Evolutionary conservation across 1,140 invertebrate species (phyloP).

Genomic region (Pygmarrhopalites habei): DNA sequence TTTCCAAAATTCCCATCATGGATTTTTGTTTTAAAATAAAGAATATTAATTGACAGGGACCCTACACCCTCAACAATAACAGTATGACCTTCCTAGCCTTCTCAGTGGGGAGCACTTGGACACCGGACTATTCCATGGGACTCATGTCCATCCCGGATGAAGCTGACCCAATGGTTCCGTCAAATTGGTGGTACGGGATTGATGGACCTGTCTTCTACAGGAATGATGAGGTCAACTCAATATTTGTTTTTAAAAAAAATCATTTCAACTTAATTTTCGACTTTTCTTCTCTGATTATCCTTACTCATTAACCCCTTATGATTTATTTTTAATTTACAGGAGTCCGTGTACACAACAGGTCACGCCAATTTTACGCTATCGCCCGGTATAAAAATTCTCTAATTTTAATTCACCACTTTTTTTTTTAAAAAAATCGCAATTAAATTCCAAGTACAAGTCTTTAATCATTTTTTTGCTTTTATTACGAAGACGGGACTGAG

Average conservation of each 20-base stretch:
- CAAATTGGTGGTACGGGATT: constrained; percentile 14
- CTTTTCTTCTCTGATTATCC: no score
- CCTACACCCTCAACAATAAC: constrained; percentile 2
- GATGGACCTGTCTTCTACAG: constrained; percentile 16
- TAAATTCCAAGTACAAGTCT: not conserved
- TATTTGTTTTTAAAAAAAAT: no score
- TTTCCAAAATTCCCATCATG: not conserved
- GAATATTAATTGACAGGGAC: no score
- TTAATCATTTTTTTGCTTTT: not conserved
- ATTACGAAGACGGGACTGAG: constrained; percentile 11
- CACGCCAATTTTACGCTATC: constrained; percentile 23
- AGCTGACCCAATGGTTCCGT: constrained; percentile 14
- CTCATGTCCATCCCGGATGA: constrained; percentile 19
- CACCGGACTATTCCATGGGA: constrained; percentile 20
- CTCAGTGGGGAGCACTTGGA: constrained; percentile 19
- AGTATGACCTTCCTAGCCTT: constrained; percentile 20
- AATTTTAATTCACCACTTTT: not conserved
- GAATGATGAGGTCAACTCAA: constrained; percentile 23
- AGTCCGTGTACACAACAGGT: constrained; percentile 20
- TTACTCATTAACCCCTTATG: no score
- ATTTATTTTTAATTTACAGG: no score
- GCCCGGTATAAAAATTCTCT: not conserved
- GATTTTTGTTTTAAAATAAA: no score
- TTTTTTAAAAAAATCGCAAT: not conserved
- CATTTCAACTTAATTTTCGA: no score